These are phyloP conservation scores for Camponotus vicinus DNA, from an alignment of 1,140 invertebrate genomes.

Conservation along the genomic window DNA sequence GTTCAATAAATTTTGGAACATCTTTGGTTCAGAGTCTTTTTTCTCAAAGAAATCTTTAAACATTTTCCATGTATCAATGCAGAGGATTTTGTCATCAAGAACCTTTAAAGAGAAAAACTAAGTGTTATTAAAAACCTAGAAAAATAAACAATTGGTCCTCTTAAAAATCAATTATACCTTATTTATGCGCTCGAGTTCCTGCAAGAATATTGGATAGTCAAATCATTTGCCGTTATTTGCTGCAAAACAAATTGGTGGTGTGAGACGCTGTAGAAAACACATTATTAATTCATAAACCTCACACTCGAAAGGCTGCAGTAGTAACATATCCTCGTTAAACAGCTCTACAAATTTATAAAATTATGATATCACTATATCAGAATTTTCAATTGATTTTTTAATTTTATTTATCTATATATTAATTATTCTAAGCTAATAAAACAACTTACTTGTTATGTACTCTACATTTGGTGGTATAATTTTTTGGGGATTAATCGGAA, in stretches of 20 bases:
- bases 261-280: slow-evolving; percentile 88
- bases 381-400: neutral
- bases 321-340: slow-evolving; percentile 88
- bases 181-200: slow-evolving; percentile 86
- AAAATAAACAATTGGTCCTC: neutral
- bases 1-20: slow-evolving; percentile 22
- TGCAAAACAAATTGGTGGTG: slow-evolving; percentile 91
- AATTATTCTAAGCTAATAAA: slow-evolving; percentile 39
- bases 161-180: slow-evolving; percentile 73
- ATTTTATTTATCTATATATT: neutral
- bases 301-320: slow-evolving; percentile 87
- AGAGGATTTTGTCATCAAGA: slow-evolving; percentile 86
- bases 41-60: slow-evolving; percentile 83
- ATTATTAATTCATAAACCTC: slow-evolving; percentile 87
- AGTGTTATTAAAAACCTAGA: slow-evolving; percentile 32
- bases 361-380: slow-evolving; percentile 38
- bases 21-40: slow-evolving; percentile 24
- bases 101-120: slow-evolving; percentile 51
- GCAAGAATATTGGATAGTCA: slow-evolving; percentile 91
- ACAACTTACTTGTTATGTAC: slow-evolving; percentile 86
- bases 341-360: slow-evolving; percentile 86
- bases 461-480: slow-evolving; percentile 84
- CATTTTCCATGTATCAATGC: slow-evolving; percentile 87
- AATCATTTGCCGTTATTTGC: slow-evolving; percentile 93
- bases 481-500: slow-evolving; percentile 88